Evolutionary conservation across 1,140 invertebrate genomes (phyloP), one percentile per base, ranked within the genome.

Genomic region (Leptinotarsa texana): DNA sequence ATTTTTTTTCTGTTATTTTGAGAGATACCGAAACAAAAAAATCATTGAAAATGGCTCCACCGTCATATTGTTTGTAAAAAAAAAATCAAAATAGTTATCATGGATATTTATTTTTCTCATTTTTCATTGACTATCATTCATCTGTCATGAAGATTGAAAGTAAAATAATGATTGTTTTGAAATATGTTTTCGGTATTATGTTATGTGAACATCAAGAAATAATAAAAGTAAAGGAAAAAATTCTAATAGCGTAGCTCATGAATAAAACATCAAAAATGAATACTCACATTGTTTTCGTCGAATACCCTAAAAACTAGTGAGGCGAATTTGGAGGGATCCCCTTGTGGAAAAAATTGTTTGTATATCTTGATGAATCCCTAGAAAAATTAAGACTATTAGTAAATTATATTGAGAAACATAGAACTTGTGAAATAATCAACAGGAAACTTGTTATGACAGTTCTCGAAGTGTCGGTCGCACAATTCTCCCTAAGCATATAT

Each of bases 321-420:
- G 21, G 97, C 96, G 86, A 99, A 99, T 88, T 98, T 98, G 80
- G 95, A 96, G 22, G 97, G 97, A 89, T 99, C 96, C 79, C 96
- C 96, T 91, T 98, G 95, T 69, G 97, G 97, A 87, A 99, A 99
- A 88, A 99, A 99, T 87, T 99, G 97, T 88, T 97, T 96, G 90
- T 99, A 99, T 85, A 99, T 99, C 89, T 96, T 97, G 85, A 98
- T 96, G 88, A 99, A 99, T 74, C 96, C 97, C 96, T 98, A 89
- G 80, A 91, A 90, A 81, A 83, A 78, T 69, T n/a, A 72, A 51
- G 51, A 70, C 4, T 24, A 65, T 65, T 13, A 65, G 63, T 33
- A 11, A 11, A 42, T 11, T 42, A 0, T 42, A 42, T 8, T 11
- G 11, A 11, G 2, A 42, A 42, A 11, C 33, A 42, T 42, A 42